Base-by-base conservation (phyloP, 2,888 invertebrate species). In the Hydroisotoma schaefferi region DNA sequence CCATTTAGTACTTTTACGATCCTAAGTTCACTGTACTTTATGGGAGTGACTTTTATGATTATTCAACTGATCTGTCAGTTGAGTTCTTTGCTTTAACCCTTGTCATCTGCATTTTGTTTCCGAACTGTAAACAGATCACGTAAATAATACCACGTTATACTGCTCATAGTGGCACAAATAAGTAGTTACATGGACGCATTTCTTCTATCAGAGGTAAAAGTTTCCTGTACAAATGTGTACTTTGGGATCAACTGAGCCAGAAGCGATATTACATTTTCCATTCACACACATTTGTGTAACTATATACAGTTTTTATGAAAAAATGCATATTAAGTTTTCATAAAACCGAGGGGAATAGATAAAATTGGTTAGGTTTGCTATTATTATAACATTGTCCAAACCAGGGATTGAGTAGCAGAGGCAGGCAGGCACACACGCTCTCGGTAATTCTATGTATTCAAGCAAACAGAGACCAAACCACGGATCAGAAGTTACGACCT, bases 401-500 rank as follows among this genome's bases (percentile, higher is more conserved):
- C n/a, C 8, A 40, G n/a, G 20, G 15, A 20, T 18, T 40, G n/a
- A 15, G 40, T 18, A 20, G 40, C 8, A 40, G n/a, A 40, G 40
- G 5, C 40, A 4, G 8, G 33, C 33, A 33, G 33, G 33, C 8
- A 10, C 20, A 40, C n/a, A 40, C 40, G 20, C 15, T 40, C n/a
- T 40, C n/a, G 40, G 40, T 8, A 33, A 40, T 40, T 18, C 15
- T 40, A 40, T 40, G 40, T 20, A 40, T 18, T 40, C n/a, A 40
- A 18, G 40, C 40, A 40, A 40, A 40, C n/a, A 5, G 18, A 23
- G 51, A 52, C 37, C 51, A 40, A 40, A 40, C 15, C n/a, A 5
- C 22, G 37, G 51, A 52, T 52, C 51, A 40, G 22, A 53, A 53
- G 53, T 53, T 53, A 53, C 40, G 53, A 53, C 40, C 40, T 53